Base-by-base conservation (phyloP, 2,888 invertebrate species). In the Lottia scabra region DNA sequence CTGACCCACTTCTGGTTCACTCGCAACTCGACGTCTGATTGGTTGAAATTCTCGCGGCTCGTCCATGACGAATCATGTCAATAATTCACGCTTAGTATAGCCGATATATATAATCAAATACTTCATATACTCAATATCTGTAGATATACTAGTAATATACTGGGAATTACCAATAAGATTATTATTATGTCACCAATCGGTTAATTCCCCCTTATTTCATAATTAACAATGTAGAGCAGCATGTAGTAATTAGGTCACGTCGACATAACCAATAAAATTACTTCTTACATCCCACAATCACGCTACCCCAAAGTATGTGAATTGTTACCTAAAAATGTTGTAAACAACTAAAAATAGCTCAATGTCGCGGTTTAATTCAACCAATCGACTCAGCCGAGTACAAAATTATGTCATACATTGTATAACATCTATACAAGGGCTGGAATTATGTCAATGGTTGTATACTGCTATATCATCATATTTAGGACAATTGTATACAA, bases 321-420 rank as follows among this genome's bases (percentile, higher is more conserved):
- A 38, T 64, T 38, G 65, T 43, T 66, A 65, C 67, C 65, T 67
- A 70, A 68, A 70, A 68, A 73, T 73, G 76, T 77, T 74, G 78
- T 78, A 78, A 78, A 78, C 76, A 78, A 77, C 80, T 81, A 81
- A 71, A 78, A 77, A 79, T 81, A 81, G 76, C 71, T 63, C 69
- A 63, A 63, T 66, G 73, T 70, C 56, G 56, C 56, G 56, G 56
- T 56, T 56, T 56, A 23, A 19, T 19, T 13, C 10, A 56, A 19
- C 23, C 19, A 56, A 56, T 56, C 19, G 23, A 38, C 38, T 23
- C 15, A n/a, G 23, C n/a, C 56, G 23, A 56, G 23, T 10, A 56
- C 8, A 19, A 56, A 23, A 56, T 23, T 56, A 56, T 56, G 56
- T 56, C 56, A 56, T 4, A 8, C 8, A 38, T 38, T 38, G 38